Percentiles rank a stretch among this genome's conserved stretches.
phyloP scores from a whole-genome alignment of 2,888 invertebrate species.

The Ecdyonurus torrentis region DNA sequence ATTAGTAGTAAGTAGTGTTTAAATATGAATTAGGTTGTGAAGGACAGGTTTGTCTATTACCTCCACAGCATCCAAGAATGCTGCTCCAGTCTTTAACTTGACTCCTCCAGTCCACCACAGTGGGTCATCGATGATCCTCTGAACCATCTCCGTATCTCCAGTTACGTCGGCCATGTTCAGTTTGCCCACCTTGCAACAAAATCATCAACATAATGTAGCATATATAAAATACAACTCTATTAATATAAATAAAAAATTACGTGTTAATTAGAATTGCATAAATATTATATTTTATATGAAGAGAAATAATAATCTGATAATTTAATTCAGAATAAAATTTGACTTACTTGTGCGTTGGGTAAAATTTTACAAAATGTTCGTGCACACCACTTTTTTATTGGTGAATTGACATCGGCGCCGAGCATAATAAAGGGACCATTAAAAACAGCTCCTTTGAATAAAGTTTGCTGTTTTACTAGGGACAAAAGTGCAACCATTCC shows the following conservation, averaged over 20 bases:
- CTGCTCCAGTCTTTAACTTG: slow-evolving; percentile 23
- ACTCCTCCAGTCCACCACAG: slow-evolving; percentile 22
- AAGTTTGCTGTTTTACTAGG: slow-evolving; percentile 21
- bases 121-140: slow-evolving; percentile 23
- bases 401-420: slow-evolving; percentile 16
- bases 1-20: too few species aligned
- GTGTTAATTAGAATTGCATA: too few species aligned
- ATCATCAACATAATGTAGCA: too few species aligned
- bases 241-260: neutral
- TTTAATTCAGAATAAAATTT: neutral
- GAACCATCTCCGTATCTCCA: slow-evolving; percentile 21
- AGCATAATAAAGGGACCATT: slow-evolving; percentile 23
- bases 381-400: slow-evolving; percentile 12
- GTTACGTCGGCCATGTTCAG: slow-evolving; percentile 21
- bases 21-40: too few species aligned
- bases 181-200: slow-evolving; percentile 13
- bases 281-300: too few species aligned
- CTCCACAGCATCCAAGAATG: slow-evolving; percentile 18
- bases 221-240: slow-evolving; percentile 2
- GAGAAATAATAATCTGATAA: neutral
- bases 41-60: too few species aligned
- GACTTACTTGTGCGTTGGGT: slow-evolving; percentile 18
- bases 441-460: slow-evolving; percentile 24
- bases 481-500: slow-evolving; percentile 24
- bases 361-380: slow-evolving; percentile 8